These are phyloP conservation scores for Leucophenga montana DNA, from an alignment of 2,888 invertebrate species.

Conservation along the genomic window DNA sequence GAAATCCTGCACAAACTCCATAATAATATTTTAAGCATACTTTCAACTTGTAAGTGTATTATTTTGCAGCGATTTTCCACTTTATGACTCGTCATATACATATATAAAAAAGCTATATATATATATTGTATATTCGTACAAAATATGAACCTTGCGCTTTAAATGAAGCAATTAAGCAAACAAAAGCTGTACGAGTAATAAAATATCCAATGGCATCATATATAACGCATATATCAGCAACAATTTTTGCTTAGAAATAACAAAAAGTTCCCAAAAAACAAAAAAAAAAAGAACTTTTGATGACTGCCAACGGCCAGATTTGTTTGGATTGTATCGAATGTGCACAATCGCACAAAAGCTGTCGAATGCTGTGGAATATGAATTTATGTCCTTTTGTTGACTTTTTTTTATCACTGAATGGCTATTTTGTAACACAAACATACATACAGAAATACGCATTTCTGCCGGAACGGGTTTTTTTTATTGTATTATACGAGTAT, in stretches of 20 bases:
- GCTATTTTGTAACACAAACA: no score
- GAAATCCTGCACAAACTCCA: no score
- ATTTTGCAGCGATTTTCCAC: no score
- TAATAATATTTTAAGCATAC: no score
- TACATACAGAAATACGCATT: no score
- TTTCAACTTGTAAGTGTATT: no score
- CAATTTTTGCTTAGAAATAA: neutral
- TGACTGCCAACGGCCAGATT: neutral
- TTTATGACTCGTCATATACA: neutral
- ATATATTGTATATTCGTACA: neutral
- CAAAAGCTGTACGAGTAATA: conserved; percentile 11
- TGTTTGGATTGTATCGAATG: neutral
- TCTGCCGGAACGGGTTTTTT: no score
- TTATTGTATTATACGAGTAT: no score
- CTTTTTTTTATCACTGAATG: neutral
- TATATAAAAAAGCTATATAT: neutral
- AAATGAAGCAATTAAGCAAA: conserved; percentile 19
- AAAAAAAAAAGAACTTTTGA: neutral
- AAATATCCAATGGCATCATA: neutral
- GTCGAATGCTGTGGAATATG: neutral
- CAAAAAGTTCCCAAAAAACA: no score
- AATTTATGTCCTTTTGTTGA: neutral
- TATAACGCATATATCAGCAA: neutral
- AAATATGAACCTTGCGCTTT: neutral
- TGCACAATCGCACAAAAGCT: neutral